Base-by-base conservation (phyloP, 2,113 vertebrate genomes). In the Trogon surrucura region DNA sequence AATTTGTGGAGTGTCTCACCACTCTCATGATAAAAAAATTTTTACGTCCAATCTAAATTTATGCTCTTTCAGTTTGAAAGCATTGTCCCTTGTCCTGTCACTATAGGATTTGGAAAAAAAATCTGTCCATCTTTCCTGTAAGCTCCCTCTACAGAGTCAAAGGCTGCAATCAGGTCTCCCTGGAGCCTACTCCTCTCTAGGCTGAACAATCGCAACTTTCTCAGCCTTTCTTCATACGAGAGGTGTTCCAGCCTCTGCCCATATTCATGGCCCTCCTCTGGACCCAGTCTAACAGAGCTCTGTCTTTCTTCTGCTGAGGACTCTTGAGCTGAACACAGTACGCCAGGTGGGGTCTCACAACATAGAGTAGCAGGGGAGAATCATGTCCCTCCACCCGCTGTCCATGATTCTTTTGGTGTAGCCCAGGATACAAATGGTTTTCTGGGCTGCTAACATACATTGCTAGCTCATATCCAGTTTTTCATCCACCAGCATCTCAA, bases 241-340 rank as follows among this genome's bases (percentile, higher is more conserved):
- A 36, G 13, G 6, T 73, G 20, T 2, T 73, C 25, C 34, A 65
- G 4, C 4, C 30, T 26, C 51, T 44, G 36, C 30, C 3, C 1
- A 34, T 58, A 17, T 73, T 65, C 8, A 9, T 67, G 18, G 11
- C 10, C n/a, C 22, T 66, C 27, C 5, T 48, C 9, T 32, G 17
- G 18, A 74, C 26, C 3, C 0, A 1, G 11, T 60, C 6, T 4
- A 53, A 7, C 12, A 62, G 6, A 19, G 47, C 27, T 11, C 7
- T 48, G n/a, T 47, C 32, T 44, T 38, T 53, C 32, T 48, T 29
- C 13, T 41, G 21, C 16, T 34, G 27, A 11, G n/a, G 13, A n/a
- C 16, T 4, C 23, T 11, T 30, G 7, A 77, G 11, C 21, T 45
- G 38, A 17, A 53, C 2, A 2, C 5, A 72, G 23, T 21, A 50